These are phyloP conservation scores for Philantomba maxwellii DNA, from an alignment of 2,113 vertebrate genomes.

Conservation along the genomic window DNA sequence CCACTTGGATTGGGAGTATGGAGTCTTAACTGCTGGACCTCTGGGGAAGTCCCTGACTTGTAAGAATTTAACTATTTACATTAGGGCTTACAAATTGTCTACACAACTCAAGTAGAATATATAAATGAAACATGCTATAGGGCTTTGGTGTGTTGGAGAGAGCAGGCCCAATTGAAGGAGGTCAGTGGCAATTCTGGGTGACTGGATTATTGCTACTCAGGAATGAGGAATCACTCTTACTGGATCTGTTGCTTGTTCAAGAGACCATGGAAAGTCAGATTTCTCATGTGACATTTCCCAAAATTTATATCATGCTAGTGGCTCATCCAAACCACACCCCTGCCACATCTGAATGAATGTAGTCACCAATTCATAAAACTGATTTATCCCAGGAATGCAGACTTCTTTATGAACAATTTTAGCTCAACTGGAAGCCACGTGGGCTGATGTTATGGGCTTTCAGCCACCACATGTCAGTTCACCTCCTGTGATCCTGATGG, in stretches of 20 bases:
- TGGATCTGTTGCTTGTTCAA: neutral
- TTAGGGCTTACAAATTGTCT: neutral
- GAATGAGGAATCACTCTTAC: neutral
- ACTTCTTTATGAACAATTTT: neutral
- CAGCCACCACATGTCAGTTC: neutral
- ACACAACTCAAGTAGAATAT: neutral
- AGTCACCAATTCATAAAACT: neutral
- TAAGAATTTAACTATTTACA: neutral
- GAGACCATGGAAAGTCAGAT: neutral
- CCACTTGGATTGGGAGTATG: neutral
- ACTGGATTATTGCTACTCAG: neutral
- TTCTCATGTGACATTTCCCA: neutral
- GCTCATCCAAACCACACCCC: neutral
- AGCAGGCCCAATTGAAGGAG: neutral
- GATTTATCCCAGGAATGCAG: neutral
- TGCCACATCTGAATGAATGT: neutral
- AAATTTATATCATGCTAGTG: neutral
- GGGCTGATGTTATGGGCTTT: neutral
- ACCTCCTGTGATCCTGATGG: neutral
- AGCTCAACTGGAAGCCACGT: neutral
- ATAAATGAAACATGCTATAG: neutral
- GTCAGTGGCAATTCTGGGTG: neutral
- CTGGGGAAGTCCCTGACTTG: neutral
- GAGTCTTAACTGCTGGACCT: neutral
- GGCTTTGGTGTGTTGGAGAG: neutral